Base-by-base conservation (phyloP, 2,113 vertebrate genomes). In the Condylura cristata region DNA sequence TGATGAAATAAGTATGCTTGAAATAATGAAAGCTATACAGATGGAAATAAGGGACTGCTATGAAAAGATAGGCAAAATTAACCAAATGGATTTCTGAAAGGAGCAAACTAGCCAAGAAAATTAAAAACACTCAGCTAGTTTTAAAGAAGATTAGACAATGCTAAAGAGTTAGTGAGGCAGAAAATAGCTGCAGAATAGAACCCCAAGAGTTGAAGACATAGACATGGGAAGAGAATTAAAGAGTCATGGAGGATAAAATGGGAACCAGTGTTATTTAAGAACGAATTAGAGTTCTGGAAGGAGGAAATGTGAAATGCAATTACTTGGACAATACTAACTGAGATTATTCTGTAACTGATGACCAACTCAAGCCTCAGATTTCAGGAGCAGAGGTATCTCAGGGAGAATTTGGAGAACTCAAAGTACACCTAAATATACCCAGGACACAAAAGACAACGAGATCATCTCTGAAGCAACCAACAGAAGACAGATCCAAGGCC, bases 141-240 rank as follows among this genome's bases (percentile, higher is more conserved):
- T 89, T 66, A 80, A 37, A 89, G 34, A 71, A n/a, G n/a, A n/a
- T 24, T 79, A 79, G 63, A 71, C 14, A 79, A 22, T 22, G 51
- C 41, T 51, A 5, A 28, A 83, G 51, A 87, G 51, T 37, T 41
- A 82, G 51, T n/a, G 26, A n/a, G 58, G 13, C 60, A 68, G 72
- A 90, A 95, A 66, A 89, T 9, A 66, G 65, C 72, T 93, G 34
- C 46, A 93, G 34, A 90, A 51, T 68, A 48, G 66, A 61, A 58
- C 56, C n/a, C 0, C 87, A 30, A 41, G 30, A 46, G 22, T 20
- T 74, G 34, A 89, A 56, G 32, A 65, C 28, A 58, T 1, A 58
- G 32, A 85, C 85, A 48, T 8, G 58, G 72, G 48, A 83, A 70
- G 41, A 78, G 26, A 83, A 70, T 51, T 56, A 48, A 83, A n/a